Evolutionary conservation across 2,113 vertebrate genomes (phyloP).

Genomic region (Illadopsis cleaveri): DNA sequence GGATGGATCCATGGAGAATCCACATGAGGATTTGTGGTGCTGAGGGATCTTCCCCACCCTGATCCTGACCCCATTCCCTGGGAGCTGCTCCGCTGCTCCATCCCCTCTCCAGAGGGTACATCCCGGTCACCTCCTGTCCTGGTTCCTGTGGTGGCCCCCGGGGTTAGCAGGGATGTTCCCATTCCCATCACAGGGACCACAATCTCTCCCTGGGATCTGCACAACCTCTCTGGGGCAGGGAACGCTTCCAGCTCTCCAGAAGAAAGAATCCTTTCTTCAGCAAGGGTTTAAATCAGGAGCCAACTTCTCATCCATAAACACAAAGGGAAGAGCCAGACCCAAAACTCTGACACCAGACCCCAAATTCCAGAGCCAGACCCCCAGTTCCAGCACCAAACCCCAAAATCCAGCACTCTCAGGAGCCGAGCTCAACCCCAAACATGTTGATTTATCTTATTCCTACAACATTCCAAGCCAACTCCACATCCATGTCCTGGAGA

Average conservation of each 20-base stretch:
- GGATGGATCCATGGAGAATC: background rate
- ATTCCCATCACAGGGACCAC: fast-evolving
- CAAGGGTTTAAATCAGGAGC: background rate
- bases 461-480: background rate
- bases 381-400: background rate
- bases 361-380: background rate
- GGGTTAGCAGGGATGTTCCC: background rate
- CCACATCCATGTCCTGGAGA: background rate
- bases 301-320: too few relatives aligned
- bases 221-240: background rate
- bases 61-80: fast-evolving
- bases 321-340: background rate
- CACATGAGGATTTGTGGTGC: fast-evolving
- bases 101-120: background rate
- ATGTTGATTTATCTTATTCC: background rate
- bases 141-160: background rate
- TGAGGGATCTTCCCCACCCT: background rate
- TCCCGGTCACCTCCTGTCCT: background rate
- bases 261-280: background rate
- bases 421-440: background rate
- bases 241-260: background rate
- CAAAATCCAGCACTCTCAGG: background rate
- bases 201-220: background rate
- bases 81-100: background rate
- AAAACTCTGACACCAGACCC: background rate